phyloP scores from a whole-genome alignment of 1,140 invertebrate genomes.

The Bombus sibiricus region DNA sequence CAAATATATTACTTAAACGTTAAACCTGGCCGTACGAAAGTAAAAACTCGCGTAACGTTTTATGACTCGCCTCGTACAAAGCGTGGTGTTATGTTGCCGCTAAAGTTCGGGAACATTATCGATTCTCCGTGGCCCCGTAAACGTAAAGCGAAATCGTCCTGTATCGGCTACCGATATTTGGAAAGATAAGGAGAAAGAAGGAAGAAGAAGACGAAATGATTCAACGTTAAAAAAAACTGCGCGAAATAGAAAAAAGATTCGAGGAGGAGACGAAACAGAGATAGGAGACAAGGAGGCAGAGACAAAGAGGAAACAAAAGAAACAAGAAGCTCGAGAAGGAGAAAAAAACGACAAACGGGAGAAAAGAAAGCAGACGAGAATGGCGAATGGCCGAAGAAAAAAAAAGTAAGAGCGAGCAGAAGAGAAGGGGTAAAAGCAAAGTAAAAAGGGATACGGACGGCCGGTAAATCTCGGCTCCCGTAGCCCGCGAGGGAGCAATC shows the following conservation, averaged over 20 bases:
- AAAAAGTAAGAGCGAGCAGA: background rate
- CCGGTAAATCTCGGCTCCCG: conserved; percentile 63
- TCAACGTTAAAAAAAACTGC: background rate
- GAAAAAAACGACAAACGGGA: background rate
- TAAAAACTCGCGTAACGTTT: background rate
- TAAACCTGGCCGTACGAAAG: background rate
- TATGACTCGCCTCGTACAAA: background rate
- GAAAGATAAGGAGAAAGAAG: background rate
- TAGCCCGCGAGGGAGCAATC: conserved; percentile 32
- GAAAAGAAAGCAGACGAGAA: conserved; percentile 14
- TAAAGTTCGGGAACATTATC: background rate
- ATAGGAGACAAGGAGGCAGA: background rate
- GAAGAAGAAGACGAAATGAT: background rate
- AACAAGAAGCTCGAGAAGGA: background rate
- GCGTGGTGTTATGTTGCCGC: background rate
- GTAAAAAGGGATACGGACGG: conserved; percentile 39
- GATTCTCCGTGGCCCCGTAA: background rate
- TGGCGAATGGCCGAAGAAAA: background rate
- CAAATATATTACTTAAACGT: conserved; percentile 30
- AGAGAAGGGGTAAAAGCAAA: conserved; percentile 30
- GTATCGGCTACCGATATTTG: background rate
- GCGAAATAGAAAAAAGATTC: background rate
- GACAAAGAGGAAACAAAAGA: conserved; percentile 26
- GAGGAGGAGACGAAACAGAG: background rate
- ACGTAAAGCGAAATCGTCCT: background rate